Evolutionary conservation across 2,888 invertebrate genomes (phyloP), one percentile per base, ranked within the genome.

Genomic region (Gisinianus flammeolus): DNA sequence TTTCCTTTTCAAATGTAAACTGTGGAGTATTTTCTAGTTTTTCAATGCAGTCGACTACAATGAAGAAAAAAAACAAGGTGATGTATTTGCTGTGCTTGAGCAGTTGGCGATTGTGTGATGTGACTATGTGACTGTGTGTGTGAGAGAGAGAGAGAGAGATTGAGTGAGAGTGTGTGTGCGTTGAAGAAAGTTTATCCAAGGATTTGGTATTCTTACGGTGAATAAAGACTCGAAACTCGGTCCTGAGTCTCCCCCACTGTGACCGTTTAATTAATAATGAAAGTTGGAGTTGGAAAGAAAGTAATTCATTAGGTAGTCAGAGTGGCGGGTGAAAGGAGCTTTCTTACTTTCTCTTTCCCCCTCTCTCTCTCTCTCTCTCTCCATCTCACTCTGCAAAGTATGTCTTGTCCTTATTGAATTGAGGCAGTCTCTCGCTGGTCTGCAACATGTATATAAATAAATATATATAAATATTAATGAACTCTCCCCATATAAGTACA

Each of bases 221-320:
- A 24, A 22, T n/a, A 22, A 58, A 24, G 22, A 24, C n/a, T 58
- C 16, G 58, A n/a, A 31, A 52, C 28, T 66, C 64, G 52, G n/a
- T 35, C 35, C 35, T 33, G 76, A 62, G 26, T 76, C 71, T 80
- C 67, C 81, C 83, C 83, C 80, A 77, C 83, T 80, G 81, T 79
- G 83, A 83, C 83, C 81, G 78, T 81, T 83, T 83, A 83, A 83
- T 83, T 83, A 83, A 81, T 83, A 79, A 82, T 83, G 80, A 81
- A 83, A 81, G 79, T 83, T 83, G 81, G 77, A 81, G 77, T 73
- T 62, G n/a, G 31, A 44, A 80, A 79, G 80, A 82, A 82, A 81
- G 80, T 83, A 81, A 81, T 83, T 83, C 81, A 83, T 83, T 83
- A 83, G 81, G 58, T 58, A 58, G 58, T 8, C 58, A 24, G 58